Conservation (phyloP, 30 jellyfish, hydroid and myxozoan species). For the Catostylus mosaicus region DNA sequence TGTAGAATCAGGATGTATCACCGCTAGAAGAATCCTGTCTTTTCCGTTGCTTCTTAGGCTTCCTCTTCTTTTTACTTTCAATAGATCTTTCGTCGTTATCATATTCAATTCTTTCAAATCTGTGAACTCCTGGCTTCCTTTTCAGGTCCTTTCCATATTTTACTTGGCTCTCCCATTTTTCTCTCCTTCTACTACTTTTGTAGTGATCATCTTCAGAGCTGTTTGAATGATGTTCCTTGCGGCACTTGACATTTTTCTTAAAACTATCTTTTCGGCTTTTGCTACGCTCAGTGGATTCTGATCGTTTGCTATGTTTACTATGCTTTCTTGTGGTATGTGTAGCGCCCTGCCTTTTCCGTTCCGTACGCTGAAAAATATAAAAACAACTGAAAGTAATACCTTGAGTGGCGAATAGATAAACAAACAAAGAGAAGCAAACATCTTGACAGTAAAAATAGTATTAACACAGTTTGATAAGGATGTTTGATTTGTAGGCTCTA, state of each 20-base stretch:
- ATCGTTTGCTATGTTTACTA: not conserved
- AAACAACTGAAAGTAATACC: no score
- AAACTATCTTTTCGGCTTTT: not conserved
- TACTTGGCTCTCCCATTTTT: not conserved
- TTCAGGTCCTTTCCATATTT: not conserved
- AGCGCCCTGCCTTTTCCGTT: not conserved
- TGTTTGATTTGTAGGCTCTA: no score
- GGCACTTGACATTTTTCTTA: not conserved
- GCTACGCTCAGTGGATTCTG: not conserved
- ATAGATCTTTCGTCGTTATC: not conserved
- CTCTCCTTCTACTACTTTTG: not conserved
- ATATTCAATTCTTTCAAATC: not conserved
- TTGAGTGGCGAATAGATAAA: not conserved
- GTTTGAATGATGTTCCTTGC: not conserved
- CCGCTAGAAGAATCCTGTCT: not conserved
- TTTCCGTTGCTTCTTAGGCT: not conserved
- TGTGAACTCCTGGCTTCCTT: not conserved
- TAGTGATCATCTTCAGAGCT: not conserved
- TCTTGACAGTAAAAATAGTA: no score
- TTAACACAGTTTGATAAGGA: no score
- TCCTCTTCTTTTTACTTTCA: constrained; percentile 5
- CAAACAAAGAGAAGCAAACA: not conserved
- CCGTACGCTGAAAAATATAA: not conserved
- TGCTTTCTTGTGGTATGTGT: not conserved
- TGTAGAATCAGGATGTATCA: not conserved